phyloP scores from a whole-genome alignment of 1,140 invertebrate species.

The Zaprionus kolodkinae region DNA sequence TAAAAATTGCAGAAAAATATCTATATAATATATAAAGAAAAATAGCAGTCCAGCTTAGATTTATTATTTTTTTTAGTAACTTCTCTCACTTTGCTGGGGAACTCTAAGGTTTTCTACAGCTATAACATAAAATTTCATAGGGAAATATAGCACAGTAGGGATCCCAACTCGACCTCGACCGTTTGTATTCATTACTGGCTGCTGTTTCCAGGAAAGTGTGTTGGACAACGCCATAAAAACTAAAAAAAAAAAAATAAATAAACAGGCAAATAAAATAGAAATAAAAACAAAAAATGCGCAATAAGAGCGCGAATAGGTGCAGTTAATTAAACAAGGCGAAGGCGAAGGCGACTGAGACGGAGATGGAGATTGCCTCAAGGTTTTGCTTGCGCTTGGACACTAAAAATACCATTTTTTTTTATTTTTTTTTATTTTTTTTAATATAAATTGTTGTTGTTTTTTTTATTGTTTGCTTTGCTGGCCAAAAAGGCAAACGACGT shows the following conservation, averaged over 20 bases:
- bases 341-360: not conserved
- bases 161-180: not conserved
- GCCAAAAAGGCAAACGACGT: constrained; percentile 29
- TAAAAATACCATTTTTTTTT: constrained; percentile 3
- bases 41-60: too few species aligned
- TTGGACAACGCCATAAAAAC: not conserved
- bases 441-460: not conserved
- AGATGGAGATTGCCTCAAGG: constrained; percentile 17
- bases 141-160: not conserved
- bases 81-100: too few species aligned
- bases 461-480: not conserved
- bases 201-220: constrained; percentile 27
- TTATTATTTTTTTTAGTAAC: too few species aligned
- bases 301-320: constrained; percentile 36
- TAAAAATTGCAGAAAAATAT: too few species aligned
- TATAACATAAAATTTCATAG: not conserved
- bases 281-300: constrained; percentile 11
- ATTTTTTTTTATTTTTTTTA: too few species aligned
- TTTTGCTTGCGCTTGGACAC: constrained; percentile 18
- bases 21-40: too few species aligned
- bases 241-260: constrained; percentile 23
- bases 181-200: too few species aligned
- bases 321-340: constrained; percentile 59
- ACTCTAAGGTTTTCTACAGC: not conserved
- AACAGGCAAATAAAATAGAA: not conserved